Evolutionary conservation across 2,113 vertebrate species (phyloP).

Genomic region (Solea senegalensis): DNA sequence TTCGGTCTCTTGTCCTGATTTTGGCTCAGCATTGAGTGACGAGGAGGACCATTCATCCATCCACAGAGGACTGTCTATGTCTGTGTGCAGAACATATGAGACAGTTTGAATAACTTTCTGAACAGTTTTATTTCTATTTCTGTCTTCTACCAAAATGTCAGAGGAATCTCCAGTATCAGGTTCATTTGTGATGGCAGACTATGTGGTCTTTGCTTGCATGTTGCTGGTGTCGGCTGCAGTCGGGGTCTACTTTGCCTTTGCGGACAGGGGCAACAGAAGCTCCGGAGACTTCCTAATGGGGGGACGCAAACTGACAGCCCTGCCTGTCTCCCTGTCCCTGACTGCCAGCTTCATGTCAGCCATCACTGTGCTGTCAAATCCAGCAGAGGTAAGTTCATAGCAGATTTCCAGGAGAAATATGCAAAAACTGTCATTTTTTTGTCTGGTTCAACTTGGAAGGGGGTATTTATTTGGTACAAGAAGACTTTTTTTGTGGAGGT

Average conservation of each 20-base stretch:
- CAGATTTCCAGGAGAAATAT: background rate
- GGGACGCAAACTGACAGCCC: slow-evolving; percentile 85
- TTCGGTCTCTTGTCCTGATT: slow-evolving; percentile 20
- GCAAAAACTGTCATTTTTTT: background rate
- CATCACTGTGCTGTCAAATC: slow-evolving; percentile 90
- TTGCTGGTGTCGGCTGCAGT: slow-evolving; percentile 87
- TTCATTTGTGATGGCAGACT: slow-evolving; percentile 87
- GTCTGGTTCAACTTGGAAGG: background rate
- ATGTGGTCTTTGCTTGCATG: slow-evolving; percentile 91
- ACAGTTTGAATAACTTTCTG: slow-evolving; percentile 2
- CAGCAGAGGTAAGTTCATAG: slow-evolving; percentile 79
- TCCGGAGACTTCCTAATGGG: slow-evolving; percentile 89
- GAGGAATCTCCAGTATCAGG: slow-evolving; percentile 43
- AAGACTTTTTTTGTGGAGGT: background rate
- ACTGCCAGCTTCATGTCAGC: slow-evolving; percentile 98
- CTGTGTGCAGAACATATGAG: background rate
- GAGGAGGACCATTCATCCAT: slow-evolving; percentile 22
- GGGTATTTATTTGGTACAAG: background rate
- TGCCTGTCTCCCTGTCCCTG: slow-evolving; percentile 91
- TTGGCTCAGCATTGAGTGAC: slow-evolving; percentile 42
- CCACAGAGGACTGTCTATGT: slow-evolving; percentile 14
- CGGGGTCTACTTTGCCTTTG: slow-evolving; percentile 89
- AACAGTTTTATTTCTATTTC: background rate
- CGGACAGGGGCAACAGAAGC: slow-evolving; percentile 79
- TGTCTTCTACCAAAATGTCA: slow-evolving; percentile 35